Evolutionary conservation across 1,140 invertebrate genomes (phyloP), one percentile per base, ranked within the genome.

Genomic region (Leptinotarsa lineolata): DNA sequence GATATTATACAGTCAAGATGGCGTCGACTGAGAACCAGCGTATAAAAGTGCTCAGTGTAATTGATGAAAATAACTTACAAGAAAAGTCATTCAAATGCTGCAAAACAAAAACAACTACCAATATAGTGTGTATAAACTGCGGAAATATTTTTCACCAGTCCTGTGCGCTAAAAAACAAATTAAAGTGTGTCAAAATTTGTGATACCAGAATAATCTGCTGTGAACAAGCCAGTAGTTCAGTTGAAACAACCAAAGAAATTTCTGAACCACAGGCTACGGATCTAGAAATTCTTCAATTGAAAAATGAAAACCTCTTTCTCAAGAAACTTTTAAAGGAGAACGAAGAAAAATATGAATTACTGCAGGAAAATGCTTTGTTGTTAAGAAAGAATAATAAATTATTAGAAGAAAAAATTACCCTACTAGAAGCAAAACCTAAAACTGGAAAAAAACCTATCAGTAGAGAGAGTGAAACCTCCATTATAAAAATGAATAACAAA

Each of bases 201-300:
- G 18, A 61, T 61, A 61, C 60, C 60, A 13, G 60, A 13, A 61
- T 61, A 61, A 21, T 61, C 13, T 61, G 59, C 59, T 22, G 59
- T 61, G 59, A 22, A 61, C 11, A 61, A 12, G 18, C 18, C 60
- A 61, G 18, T 11, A 12, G 21, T 22, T 22, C 22, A 61, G 2
- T 18, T 20, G 21, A 61, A 22, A 18, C 2, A 63, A 63, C 13
- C 15, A 24, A 63, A 63, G 22, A 63, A 63, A 63, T 18, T 63
- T 16, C 60, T 24, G 3, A 12, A 16, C 13, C 18, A 16, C 12
- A 63, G 24, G 5, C 24, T 24, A 24, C 24, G 6, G 24, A 24
- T 24, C 24, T 0, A 24, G 24, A 24, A 24, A 24, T 24, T 24
- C 18, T 24, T 63, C 60, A 63, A 63, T 18, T 63, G 13, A 63